Evolutionary conservation across 2,888 invertebrate genomes (phyloP).

Genomic region (Sinodicranocentrus sp.): DNA sequence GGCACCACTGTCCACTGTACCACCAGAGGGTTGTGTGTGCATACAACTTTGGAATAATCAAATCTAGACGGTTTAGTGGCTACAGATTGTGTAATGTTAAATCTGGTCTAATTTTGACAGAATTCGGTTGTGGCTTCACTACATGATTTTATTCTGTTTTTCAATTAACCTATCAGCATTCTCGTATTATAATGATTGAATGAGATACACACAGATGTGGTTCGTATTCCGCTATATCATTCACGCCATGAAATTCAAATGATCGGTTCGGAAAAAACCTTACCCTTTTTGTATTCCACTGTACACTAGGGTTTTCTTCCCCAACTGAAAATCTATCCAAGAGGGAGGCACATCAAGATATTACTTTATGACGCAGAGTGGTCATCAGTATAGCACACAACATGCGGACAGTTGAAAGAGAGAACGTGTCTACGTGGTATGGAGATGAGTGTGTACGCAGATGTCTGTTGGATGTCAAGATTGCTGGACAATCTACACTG

Average conservation of each 20-base stretch:
- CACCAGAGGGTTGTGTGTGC: too few species aligned
- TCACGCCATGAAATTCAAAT: constrained; percentile 49
- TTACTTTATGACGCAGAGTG: constrained; percentile 33
- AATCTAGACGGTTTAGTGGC: too few species aligned
- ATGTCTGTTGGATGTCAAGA: constrained; percentile 62
- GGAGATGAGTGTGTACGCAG: constrained; percentile 67
- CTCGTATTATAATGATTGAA: constrained; percentile 43
- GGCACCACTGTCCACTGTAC: constrained; percentile 35
- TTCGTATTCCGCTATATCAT: constrained; percentile 12
- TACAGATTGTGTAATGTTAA: too few species aligned
- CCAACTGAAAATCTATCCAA: not conserved
- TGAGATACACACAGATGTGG: constrained; percentile 12
- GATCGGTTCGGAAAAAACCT: not conserved
- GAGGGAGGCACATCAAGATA: constrained; percentile 20
- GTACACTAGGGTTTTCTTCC: not conserved
- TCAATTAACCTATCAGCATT: constrained; percentile 50
- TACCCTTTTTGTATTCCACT: not conserved
- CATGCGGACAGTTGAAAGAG: constrained; percentile 12
- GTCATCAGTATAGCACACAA: not conserved
- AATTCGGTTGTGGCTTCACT: too few species aligned
- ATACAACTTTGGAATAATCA: too few species aligned
- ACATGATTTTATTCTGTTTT: constrained; percentile 31
- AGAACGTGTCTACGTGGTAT: constrained; percentile 26
- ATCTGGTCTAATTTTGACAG: too few species aligned
- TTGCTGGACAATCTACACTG: constrained; percentile 67